Percentiles rank a stretch among this genome's conserved stretches.
phyloP scores from a whole-genome alignment of 2,888 invertebrate species.

The Drosophila recens region DNA sequence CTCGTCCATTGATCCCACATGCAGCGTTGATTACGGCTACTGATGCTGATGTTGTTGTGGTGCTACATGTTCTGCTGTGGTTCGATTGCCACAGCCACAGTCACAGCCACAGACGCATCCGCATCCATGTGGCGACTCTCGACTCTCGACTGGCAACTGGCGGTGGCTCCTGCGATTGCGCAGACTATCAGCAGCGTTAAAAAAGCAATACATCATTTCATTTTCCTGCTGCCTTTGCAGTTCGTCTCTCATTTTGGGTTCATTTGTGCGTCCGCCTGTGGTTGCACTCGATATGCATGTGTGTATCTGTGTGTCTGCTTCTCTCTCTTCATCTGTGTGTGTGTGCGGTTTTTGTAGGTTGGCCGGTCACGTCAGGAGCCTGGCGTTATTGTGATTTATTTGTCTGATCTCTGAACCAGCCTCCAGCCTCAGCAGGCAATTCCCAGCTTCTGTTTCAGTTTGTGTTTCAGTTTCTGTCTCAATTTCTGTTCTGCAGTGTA shows the following conservation, averaged over 20 bases:
- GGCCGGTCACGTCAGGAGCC: constrained; percentile 65
- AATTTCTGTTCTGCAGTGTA: constrained; percentile 29
- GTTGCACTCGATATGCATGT: constrained; percentile 58
- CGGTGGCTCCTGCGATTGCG: constrained; percentile 61
- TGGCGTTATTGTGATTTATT: constrained; percentile 85
- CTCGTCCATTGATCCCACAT: constrained; percentile 74
- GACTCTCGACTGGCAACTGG: constrained; percentile 13
- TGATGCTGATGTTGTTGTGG: constrained; percentile 21
- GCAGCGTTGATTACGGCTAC: constrained; percentile 70
- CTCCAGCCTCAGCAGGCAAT: constrained; percentile 23
- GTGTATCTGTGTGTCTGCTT: constrained; percentile 23
- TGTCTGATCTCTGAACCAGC: constrained; percentile 77
- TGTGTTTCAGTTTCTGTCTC: constrained; percentile 9
- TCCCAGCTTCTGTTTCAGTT: constrained; percentile 48
- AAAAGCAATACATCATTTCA: constrained; percentile 84
- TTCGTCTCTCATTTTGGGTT: constrained; percentile 65
- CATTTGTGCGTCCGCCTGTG: constrained; percentile 66
- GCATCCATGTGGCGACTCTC: constrained; percentile 64
- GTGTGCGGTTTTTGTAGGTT: constrained; percentile 62
- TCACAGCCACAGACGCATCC: constrained; percentile 36
- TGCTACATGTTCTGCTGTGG: constrained; percentile 36
- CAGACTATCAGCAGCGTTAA: constrained; percentile 83
- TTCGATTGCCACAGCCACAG: constrained; percentile 38
- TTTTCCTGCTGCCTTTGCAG: constrained; percentile 62
- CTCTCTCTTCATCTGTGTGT: constrained; percentile 35